Percentiles rank a stretch among this genome's conserved stretches.
These are phyloP conservation scores for Drosophila lacicola DNA, from an alignment of 2,888 invertebrate genomes.

Conservation along the genomic window DNA sequence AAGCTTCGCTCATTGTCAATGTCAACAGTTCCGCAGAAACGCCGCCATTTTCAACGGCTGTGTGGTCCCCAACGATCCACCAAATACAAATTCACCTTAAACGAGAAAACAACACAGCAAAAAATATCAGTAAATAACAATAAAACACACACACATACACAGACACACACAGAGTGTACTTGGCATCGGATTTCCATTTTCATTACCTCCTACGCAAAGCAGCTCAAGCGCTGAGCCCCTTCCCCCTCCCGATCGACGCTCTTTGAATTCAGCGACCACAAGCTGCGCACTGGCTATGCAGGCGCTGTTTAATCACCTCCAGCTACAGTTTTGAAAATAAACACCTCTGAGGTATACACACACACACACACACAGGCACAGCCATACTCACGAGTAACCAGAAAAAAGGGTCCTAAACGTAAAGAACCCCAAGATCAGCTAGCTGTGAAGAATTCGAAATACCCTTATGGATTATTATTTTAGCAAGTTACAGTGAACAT, in stretches of 20 bases:
- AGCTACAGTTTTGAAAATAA: slow-evolving; percentile 66
- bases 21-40: slow-evolving; percentile 37
- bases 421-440: background rate
- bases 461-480: background rate
- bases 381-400: background rate
- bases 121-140: slow-evolving; percentile 41
- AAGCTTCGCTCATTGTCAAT: slow-evolving; percentile 43
- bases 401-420: slow-evolving; percentile 15
- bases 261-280: slow-evolving; percentile 35
- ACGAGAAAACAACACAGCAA: slow-evolving; percentile 52
- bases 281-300: slow-evolving; percentile 39
- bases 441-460: background rate
- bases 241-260: slow-evolving; percentile 13
- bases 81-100: slow-evolving; percentile 67
- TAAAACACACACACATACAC: slow-evolving; percentile 23
- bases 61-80: slow-evolving; percentile 55
- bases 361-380: slow-evolving; percentile 20
- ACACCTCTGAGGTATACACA: slow-evolving; percentile 50
- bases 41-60: slow-evolving; percentile 56
- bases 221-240: slow-evolving; percentile 7
- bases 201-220: slow-evolving; percentile 53
- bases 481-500: no score
- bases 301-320: slow-evolving; percentile 63
- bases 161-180: background rate
- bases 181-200: slow-evolving; percentile 65